phyloP scores from a whole-genome alignment of 2,888 invertebrate genomes.

The Dione juno region DNA sequence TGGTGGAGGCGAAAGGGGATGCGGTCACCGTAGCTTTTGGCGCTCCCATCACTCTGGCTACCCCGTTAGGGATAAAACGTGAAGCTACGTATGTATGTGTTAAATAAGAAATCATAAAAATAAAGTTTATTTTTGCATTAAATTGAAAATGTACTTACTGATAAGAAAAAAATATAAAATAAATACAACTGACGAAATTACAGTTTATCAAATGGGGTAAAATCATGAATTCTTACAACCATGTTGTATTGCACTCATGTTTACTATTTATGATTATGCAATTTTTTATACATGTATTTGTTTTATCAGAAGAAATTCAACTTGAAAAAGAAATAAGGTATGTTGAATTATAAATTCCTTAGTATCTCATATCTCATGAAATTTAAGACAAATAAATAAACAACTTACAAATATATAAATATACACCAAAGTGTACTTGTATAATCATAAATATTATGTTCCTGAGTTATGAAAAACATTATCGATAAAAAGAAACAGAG shows the following conservation, averaged over 20 bases:
- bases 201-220: neutral
- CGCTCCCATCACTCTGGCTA: too few species aligned
- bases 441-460: too few species aligned
- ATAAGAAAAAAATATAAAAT: neutral
- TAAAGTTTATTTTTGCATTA: neutral
- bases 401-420: too few species aligned
- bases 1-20: too few species aligned
- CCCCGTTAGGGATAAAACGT: too few species aligned
- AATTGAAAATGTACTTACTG: constrained; percentile 1
- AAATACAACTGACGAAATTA: neutral
- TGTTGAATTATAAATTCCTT: neutral
- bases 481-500: too few species aligned
- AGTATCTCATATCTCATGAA: neutral
- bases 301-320: constrained; percentile 16
- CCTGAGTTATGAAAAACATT: too few species aligned
- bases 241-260: neutral
- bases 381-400: too few species aligned
- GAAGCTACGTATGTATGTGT: too few species aligned
- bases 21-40: too few species aligned
- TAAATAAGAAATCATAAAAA: too few species aligned
- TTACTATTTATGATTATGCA: neutral
- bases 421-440: too few species aligned
- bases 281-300: neutral
- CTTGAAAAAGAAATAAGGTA: constrained; percentile 2
- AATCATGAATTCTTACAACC: constrained; percentile 13